Evolutionary conservation across 2,113 vertebrate species (phyloP).

Genomic region (Butastur rufipennis): DNA sequence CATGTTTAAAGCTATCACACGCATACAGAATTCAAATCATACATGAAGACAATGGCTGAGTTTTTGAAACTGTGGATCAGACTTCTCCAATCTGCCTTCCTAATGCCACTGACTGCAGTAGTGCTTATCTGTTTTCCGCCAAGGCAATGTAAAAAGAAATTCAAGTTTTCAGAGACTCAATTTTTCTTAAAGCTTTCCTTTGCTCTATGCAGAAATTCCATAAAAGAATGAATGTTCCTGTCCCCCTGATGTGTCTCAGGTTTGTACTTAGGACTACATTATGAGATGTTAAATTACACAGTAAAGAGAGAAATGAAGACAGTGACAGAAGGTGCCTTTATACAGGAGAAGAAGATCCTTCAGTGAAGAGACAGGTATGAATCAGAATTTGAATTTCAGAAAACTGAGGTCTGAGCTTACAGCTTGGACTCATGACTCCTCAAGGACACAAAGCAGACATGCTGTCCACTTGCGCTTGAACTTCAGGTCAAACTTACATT

Average conservation of each 20-base stretch:
- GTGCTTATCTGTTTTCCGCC: background rate
- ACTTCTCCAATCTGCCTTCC: background rate
- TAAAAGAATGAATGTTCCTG: background rate
- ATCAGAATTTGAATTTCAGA: background rate
- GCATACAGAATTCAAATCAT: accelerated
- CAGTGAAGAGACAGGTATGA: background rate
- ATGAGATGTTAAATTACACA: background rate
- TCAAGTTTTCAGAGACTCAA: background rate
- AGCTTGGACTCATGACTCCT: background rate
- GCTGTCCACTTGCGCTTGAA: accelerated
- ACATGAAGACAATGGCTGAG: background rate
- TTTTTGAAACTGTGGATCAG: background rate
- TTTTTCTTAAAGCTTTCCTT: background rate
- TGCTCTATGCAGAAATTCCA: background rate
- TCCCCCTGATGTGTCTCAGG: background rate
- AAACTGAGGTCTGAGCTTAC: background rate
- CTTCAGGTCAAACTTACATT: background rate
- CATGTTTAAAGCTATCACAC: background rate
- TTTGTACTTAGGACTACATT: background rate
- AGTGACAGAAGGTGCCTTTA: background rate
- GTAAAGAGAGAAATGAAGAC: background rate
- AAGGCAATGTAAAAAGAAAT: background rate
- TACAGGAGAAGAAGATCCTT: background rate
- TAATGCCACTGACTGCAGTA: background rate
- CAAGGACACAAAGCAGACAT: background rate